Evolutionary conservation across 1,140 invertebrate genomes (phyloP).

Genomic region (Carcinoscorpius rotundicauda): DNA sequence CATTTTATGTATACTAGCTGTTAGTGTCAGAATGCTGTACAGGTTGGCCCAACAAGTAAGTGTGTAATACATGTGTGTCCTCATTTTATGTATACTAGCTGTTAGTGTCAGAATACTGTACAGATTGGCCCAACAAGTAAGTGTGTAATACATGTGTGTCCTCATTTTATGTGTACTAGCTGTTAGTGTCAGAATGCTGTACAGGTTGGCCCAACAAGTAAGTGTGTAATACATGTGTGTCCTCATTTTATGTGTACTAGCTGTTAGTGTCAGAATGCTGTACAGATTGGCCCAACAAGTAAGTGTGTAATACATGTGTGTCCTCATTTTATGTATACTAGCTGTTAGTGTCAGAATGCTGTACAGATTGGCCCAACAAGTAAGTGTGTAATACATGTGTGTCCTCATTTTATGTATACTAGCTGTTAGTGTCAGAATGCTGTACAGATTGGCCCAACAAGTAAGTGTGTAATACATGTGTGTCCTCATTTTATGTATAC

Average conservation of each 20-base stretch:
- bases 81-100: no score
- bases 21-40: conserved; percentile 91
- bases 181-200: conserved; percentile 88
- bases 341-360: conserved; percentile 93
- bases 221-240: background rate
- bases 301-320: background rate
- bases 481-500: no score
- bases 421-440: conserved; percentile 87
- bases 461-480: conserved; percentile 7
- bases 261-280: conserved; percentile 89
- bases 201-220: conserved; percentile 59
- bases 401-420: no score
- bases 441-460: conserved; percentile 70
- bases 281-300: conserved; percentile 63
- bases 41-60: conserved; percentile 52
- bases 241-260: no score
- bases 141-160: no score
- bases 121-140: conserved; percentile 53
- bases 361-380: conserved; percentile 63
- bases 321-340: no score
- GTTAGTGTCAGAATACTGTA: conserved; percentile 93
- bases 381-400: background rate
- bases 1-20: no score
- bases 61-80: no score
- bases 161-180: no score